These are phyloP conservation scores for Coenonympha arcania DNA, from an alignment of 2,888 invertebrate species.

Conservation along the genomic window DNA sequence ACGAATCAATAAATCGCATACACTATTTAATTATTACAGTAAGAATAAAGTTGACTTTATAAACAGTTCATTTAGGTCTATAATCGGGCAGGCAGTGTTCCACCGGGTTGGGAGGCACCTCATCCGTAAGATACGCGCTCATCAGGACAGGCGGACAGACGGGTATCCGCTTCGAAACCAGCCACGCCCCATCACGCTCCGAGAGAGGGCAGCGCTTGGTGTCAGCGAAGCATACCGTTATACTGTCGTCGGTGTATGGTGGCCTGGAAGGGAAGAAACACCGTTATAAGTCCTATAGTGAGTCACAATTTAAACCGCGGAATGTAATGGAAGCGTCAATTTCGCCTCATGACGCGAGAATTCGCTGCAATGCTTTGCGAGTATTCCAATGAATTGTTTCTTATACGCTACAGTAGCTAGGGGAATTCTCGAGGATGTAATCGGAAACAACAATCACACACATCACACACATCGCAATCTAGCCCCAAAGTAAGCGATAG, in stretches of 20 bases:
- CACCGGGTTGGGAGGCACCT: constrained; percentile 43
- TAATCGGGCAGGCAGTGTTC: constrained; percentile 55
- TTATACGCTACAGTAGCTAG: no score
- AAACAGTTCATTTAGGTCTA: constrained; percentile 31
- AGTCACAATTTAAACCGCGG: no score
- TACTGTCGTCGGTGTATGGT: constrained; percentile 72
- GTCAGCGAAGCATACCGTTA: constrained; percentile 83
- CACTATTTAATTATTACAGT: background rate
- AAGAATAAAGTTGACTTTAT: background rate
- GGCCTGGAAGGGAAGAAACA: constrained; percentile 49
- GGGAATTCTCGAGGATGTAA: no score
- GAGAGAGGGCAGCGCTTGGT: constrained; percentile 60
- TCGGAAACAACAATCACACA: no score
- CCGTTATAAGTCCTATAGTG: background rate
- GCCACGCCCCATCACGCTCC: constrained; percentile 71
- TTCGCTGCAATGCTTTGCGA: no score
- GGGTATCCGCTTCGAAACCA: constrained; percentile 71
- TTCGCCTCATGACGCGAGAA: no score
- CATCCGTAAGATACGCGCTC: constrained; percentile 73
- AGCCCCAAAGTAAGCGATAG: no score
- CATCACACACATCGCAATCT: no score
- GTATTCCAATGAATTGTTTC: no score
- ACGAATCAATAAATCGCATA: constrained; percentile 13
- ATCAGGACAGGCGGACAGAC: constrained; percentile 78
- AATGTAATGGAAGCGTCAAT: no score